These are phyloP conservation scores for Saguinus imperator DNA, from an alignment of 2,113 vertebrate species.

Conservation along the genomic window DNA sequence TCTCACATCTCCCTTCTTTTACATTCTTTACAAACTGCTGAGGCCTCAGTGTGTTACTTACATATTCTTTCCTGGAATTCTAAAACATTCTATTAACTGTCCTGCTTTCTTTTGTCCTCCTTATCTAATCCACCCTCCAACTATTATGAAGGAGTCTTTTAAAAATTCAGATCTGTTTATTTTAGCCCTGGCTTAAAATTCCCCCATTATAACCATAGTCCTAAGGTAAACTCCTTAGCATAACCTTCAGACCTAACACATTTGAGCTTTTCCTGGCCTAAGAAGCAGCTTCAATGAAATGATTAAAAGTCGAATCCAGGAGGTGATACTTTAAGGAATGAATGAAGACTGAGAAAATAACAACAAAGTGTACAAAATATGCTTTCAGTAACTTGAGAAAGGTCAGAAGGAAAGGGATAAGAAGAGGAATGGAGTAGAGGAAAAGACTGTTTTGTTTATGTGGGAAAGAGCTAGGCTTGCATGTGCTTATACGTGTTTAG, in stretches of 20 bases:
- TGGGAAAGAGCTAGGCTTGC: not conserved
- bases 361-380: not conserved
- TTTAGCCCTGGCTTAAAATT: not conserved
- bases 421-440: not conserved
- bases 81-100: not conserved
- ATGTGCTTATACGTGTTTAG: not conserved
- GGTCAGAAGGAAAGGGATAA: not conserved
- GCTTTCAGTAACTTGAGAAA: not conserved
- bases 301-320: not conserved
- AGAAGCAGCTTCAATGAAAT: not conserved
- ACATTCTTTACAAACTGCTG: not conserved
- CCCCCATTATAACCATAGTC: not conserved
- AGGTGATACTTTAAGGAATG: not conserved
- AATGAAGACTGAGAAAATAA: not conserved
- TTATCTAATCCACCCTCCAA: not conserved
- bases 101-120: not conserved
- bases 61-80: not conserved
- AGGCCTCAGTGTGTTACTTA: not conserved
- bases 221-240: not conserved
- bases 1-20: no score
- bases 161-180: not conserved
- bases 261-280: not conserved
- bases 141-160: not conserved
- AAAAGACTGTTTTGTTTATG: not conserved
- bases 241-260: not conserved